Conservation (phyloP, 2,797 vertebrate genomes). For the Acanthopagrus latus region DNA sequence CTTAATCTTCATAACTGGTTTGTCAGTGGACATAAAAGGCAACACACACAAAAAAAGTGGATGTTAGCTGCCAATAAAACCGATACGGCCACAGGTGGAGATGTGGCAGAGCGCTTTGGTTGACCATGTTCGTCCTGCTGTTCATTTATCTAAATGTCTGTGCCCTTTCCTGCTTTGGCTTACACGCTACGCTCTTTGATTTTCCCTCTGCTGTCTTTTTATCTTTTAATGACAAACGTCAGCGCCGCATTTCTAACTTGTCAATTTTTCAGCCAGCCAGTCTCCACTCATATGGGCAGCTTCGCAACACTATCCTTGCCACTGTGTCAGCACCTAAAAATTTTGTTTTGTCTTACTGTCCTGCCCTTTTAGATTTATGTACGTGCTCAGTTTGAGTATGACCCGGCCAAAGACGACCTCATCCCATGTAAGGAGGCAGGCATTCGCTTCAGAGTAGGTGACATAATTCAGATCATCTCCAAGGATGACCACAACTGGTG, state of each 20-base stretch:
- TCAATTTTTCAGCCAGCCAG: constrained; percentile 14
- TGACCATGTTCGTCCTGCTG: constrained; percentile 28
- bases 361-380: constrained; percentile 92
- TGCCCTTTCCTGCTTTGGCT: constrained; percentile 62
- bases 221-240: neutral
- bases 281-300: constrained; percentile 25
- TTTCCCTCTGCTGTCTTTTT: constrained; percentile 24
- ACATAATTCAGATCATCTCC: constrained; percentile 99
- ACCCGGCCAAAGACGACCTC: constrained; percentile 96
- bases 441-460: constrained; percentile 95
- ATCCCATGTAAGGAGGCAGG: constrained; percentile 99
- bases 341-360: neutral
- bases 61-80: neutral
- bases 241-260: constrained; percentile 6
- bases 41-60: constrained; percentile 4
- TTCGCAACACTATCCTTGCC: constrained; percentile 16
- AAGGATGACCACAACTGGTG: constrained; percentile 99
- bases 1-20: constrained; percentile 41
- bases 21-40: constrained; percentile 29
- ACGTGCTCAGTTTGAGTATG: constrained; percentile 98
- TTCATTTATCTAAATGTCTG: constrained; percentile 50
- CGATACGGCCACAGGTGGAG: constrained; percentile 9
- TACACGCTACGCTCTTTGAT: neutral
- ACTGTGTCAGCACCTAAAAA: neutral
- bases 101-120: constrained; percentile 32